Evolutionary conservation across 2,797 vertebrate species (phyloP).

Genomic region (Cirrhinus mrigala): DNA sequence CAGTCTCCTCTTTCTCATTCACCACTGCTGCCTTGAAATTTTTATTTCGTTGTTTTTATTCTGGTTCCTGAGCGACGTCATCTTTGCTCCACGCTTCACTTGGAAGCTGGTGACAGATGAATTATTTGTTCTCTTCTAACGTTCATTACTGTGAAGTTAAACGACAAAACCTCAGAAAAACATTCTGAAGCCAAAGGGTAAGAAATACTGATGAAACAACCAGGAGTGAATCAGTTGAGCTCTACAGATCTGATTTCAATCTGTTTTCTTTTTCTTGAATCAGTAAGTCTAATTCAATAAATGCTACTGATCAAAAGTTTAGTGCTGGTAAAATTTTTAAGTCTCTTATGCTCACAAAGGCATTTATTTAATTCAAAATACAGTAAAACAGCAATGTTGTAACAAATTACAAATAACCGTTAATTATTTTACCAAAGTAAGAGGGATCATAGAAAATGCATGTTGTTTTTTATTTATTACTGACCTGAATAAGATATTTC

Average conservation of each 20-base stretch:
- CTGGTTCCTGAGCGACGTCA: conserved; percentile 10
- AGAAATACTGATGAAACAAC: background rate
- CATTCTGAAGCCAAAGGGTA: background rate
- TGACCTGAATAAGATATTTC: too few species aligned
- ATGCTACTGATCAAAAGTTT: background rate
- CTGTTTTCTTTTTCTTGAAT: conserved; percentile 1
- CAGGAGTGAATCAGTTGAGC: background rate
- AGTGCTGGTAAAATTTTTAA: background rate
- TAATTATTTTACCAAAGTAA: too few species aligned
- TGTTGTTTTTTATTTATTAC: too few species aligned
- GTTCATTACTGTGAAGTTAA: conserved; percentile 15
- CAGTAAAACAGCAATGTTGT: background rate
- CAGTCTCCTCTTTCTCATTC: conserved; percentile 22
- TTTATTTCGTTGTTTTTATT: conserved; percentile 27
- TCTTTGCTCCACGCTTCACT: background rate
- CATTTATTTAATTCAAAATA: background rate
- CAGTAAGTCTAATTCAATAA: background rate
- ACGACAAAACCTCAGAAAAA: conserved; percentile 30
- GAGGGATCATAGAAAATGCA: too few species aligned
- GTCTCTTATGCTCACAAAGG: background rate
- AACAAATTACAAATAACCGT: background rate
- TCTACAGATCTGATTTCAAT: background rate
- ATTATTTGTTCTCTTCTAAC: conserved; percentile 3
- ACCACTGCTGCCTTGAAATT: background rate
- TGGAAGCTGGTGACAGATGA: background rate